Evolutionary conservation across 2,888 invertebrate genomes (phyloP).

Genomic region (Hydrotaea diabolus): DNA sequence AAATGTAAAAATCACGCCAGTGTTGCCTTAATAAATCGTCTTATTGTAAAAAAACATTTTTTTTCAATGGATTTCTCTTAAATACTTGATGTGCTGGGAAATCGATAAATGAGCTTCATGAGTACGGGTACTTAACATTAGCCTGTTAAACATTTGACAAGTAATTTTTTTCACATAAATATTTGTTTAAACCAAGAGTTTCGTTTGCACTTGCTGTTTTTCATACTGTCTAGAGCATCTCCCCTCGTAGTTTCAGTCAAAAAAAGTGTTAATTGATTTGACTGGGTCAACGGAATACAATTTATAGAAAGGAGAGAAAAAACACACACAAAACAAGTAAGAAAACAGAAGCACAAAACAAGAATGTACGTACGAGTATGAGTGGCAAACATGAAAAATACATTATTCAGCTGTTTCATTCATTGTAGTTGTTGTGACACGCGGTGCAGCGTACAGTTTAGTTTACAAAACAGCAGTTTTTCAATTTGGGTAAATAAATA

Average conservation of each 20-base stretch:
- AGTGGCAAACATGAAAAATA: neutral
- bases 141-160: no score
- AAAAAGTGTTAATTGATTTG: conserved; percentile 46
- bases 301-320: neutral
- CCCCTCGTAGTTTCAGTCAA: neutral
- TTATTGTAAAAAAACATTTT: no score
- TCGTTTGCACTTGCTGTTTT: no score
- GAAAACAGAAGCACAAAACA: conserved; percentile 1
- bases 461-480: neutral
- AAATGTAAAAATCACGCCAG: no score
- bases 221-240: neutral
- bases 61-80: no score
- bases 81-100: no score
- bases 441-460: neutral
- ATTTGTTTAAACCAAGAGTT: no score
- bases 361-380: no score
- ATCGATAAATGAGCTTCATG: no score
- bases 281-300: conserved; percentile 49
- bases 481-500: neutral
- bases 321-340: neutral
- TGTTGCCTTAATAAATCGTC: no score
- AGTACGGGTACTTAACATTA: no score
- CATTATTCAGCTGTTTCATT: neutral
- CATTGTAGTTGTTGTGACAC: neutral
- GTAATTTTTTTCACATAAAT: no score